Base-by-base conservation (phyloP, 2,888 invertebrate genomes). In the Eupeodes latifasciatus region DNA sequence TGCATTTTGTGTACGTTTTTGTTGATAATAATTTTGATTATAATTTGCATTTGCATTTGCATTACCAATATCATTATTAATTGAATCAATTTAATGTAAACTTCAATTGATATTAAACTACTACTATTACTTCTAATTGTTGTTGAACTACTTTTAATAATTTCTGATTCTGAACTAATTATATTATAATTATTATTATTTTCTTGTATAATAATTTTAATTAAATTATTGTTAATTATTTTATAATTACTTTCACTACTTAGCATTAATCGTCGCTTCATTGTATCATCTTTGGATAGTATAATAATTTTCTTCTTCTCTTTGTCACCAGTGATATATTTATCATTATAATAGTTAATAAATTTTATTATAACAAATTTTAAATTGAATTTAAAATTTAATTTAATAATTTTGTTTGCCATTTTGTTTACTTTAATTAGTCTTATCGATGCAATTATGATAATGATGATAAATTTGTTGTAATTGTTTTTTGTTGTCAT, bases 61-160 rank as follows among this genome's bases (percentile, higher is more conserved):
- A 74, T 84, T 81, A 84, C 78, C 83, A 87, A 87, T 84, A 85
- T 81, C 64, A 81, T 85, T 59, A 85, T 71, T 88, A 88, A 88
- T 85, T 88, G 88, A 88, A 88, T 85, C 69, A 88, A 88, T 88
- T 88, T 88, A 81, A 85, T 88, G 88, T 88, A 85, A 88, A 88
- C 85, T 66, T 88, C 88, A 88, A 88, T 88, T 85, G 85, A 88
- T 88, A 88, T 75, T 66, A 85, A 88, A 81, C 88, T 88, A 88
- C 85, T 74, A 64, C 34, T 53, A 57, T 71, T 85, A 85, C 53
- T 71, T 67, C 49, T 72, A 82, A 76, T 77, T 77, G 72, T 77
- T 72, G 59, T 77, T 72, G 59, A 62, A 81, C 79, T 83, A 87
- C 79, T 86, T 62, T 11, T 69, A 75, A 19, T 82, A 66, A 82